These are phyloP conservation scores for Campoplex capitator DNA, from an alignment of 2,888 invertebrate genomes.

Conservation along the genomic window DNA sequence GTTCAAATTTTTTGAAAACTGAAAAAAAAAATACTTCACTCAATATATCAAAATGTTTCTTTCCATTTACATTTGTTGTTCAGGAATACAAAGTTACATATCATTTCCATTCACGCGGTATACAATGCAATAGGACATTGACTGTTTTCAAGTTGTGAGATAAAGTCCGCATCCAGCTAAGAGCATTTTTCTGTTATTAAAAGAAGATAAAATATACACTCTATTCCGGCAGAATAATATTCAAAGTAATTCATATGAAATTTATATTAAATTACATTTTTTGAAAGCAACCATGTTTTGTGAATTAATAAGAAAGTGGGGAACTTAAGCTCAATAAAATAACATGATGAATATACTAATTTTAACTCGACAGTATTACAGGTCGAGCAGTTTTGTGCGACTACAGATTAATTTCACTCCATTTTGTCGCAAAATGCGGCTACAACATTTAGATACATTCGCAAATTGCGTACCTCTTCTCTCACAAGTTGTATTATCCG, in stretches of 20 bases:
- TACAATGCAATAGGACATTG: background rate
- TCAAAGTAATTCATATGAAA: background rate
- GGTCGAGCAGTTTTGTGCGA: background rate
- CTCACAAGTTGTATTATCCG: slow-evolving; percentile 4
- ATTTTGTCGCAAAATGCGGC: background rate
- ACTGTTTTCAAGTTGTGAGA: background rate
- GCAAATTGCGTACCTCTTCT: slow-evolving; percentile 4
- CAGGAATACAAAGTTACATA: background rate
- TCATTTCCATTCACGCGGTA: too few relatives aligned
- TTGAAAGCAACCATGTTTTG: background rate
- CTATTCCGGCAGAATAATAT: background rate
- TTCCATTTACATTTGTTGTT: background rate
- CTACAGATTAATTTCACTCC: background rate
- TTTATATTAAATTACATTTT: background rate
- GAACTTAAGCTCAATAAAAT: background rate
- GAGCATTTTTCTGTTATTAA: background rate
- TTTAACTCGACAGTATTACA: background rate
- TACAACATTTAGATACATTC: background rate
- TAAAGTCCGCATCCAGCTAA: too few relatives aligned
- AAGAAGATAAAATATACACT: background rate
- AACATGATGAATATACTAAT: background rate
- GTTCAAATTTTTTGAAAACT: too few relatives aligned
- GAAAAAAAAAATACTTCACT: too few relatives aligned
- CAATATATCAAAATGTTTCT: background rate
- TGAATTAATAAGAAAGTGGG: background rate